Evolutionary conservation across 2,888 invertebrate species (phyloP).

Genomic region (Autographa gamma): DNA sequence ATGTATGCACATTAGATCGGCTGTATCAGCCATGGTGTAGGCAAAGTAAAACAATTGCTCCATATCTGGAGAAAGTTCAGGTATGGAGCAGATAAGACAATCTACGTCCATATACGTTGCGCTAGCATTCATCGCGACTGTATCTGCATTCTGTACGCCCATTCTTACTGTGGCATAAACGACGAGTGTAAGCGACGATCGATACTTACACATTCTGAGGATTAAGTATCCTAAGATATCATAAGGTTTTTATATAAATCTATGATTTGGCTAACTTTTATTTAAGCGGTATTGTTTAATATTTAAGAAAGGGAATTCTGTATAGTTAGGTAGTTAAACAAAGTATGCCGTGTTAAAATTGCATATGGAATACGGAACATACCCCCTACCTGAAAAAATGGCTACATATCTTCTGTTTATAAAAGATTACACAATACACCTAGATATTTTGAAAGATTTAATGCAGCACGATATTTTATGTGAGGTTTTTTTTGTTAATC

Average conservation of each 20-base stretch:
- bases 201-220: not conserved
- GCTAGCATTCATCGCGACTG: slow-evolving; percentile 66
- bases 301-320: not conserved
- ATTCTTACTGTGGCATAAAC: slow-evolving; percentile 60
- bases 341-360: no score
- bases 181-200: slow-evolving; percentile 26
- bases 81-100: slow-evolving; percentile 46
- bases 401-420: no score
- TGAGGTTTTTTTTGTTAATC: no score
- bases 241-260: no score
- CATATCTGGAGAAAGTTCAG: slow-evolving; percentile 54
- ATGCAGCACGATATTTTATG: no score
- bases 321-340: not conserved
- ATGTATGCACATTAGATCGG: not conserved
- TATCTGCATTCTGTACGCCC: slow-evolving; percentile 62
- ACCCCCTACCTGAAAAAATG: no score
- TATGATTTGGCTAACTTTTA: no score
- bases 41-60: slow-evolving; percentile 17
- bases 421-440: no score
- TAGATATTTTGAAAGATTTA: no score
- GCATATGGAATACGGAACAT: no score
- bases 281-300: no score
- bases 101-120: slow-evolving; percentile 68
- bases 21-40: not conserved
- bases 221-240: no score